Evolutionary conservation across 2,888 invertebrate genomes (phyloP).

Genomic region (Troides helena): DNA sequence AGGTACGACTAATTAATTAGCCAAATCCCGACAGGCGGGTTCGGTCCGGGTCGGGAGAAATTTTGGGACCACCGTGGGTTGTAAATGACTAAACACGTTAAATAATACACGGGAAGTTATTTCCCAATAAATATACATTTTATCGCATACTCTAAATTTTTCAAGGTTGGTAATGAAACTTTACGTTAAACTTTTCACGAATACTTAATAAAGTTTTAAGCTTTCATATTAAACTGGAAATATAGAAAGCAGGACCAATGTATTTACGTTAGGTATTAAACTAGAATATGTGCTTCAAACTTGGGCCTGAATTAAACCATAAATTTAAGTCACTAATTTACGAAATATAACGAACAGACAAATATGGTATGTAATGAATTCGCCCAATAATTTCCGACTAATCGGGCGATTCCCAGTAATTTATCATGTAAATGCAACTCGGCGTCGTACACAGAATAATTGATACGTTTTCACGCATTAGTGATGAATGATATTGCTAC

Average conservation of each 20-base stretch:
- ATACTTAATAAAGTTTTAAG: too few relatives aligned
- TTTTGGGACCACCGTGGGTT: constrained; percentile 8
- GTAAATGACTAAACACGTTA: constrained; percentile 15
- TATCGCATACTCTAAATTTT: not conserved
- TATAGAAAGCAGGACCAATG: not conserved
- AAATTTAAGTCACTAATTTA: not conserved
- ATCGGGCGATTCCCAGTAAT: constrained; percentile 23
- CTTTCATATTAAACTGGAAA: not conserved
- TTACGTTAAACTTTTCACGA: not conserved
- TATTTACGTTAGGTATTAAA: not conserved
- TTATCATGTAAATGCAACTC: constrained; percentile 27
- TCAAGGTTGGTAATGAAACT: not conserved
- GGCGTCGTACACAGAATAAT: constrained; percentile 26
- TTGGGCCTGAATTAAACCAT: not conserved
- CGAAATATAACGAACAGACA: constrained; percentile 1
- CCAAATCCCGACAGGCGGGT: constrained; percentile 11
- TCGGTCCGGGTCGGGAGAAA: constrained; percentile 8
- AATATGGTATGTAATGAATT: constrained; percentile 22
- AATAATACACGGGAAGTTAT: constrained; percentile 11
- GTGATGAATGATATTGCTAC: constrained; percentile 10
- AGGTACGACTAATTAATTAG: constrained; percentile 28
- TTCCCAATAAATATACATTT: constrained; percentile 1
- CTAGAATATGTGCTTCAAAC: not conserved
- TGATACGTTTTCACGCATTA: constrained; percentile 24
- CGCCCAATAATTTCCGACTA: constrained; percentile 20